A percentile compares a stretch with the other conserved stretches of the same genome.
phyloP scores from a whole-genome alignment of 2,113 vertebrate species.

The Misgurnus anguillicaudatus region DNA sequence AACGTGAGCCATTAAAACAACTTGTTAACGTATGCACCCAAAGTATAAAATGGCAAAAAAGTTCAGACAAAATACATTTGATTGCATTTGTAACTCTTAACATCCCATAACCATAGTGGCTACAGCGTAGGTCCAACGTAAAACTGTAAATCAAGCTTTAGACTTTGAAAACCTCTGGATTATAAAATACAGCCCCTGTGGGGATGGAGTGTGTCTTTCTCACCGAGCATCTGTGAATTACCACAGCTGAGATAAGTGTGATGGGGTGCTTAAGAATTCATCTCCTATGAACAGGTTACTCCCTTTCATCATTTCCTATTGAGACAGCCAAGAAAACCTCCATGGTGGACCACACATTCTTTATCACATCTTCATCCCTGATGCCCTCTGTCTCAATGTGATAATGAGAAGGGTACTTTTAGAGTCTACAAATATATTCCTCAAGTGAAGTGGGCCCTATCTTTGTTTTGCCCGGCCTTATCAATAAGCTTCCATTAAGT shows the following conservation, averaged over 20 bases:
- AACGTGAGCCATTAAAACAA: too few relatives aligned
- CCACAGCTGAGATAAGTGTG: constrained; percentile 65
- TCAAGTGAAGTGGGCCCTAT: constrained; percentile 30
- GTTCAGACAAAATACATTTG: too few relatives aligned
- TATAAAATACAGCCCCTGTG: not conserved
- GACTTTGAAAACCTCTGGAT: not conserved
- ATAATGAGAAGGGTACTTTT: constrained; percentile 31
- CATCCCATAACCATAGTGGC: too few relatives aligned
- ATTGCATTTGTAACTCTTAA: too few relatives aligned
- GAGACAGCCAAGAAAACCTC: constrained; percentile 35
- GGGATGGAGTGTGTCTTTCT: constrained; percentile 14
- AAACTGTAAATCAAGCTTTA: too few relatives aligned
- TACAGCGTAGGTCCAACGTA: too few relatives aligned
- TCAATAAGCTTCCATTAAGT: constrained; percentile 5
- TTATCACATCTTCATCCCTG: not conserved
- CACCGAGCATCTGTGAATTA: constrained; percentile 33
- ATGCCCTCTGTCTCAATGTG: constrained; percentile 13
- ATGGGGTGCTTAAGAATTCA: constrained; percentile 49
- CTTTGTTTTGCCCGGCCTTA: constrained; percentile 11
- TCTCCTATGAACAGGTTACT: constrained; percentile 36
- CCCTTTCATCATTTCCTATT: constrained; percentile 29
- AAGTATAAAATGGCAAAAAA: too few relatives aligned
- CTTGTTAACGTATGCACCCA: too few relatives aligned
- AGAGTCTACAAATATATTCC: constrained; percentile 2
- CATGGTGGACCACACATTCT: constrained; percentile 40